Base-by-base conservation (phyloP, 1,140 invertebrate species). In the Hyposmocoma kahamanoa region DNA sequence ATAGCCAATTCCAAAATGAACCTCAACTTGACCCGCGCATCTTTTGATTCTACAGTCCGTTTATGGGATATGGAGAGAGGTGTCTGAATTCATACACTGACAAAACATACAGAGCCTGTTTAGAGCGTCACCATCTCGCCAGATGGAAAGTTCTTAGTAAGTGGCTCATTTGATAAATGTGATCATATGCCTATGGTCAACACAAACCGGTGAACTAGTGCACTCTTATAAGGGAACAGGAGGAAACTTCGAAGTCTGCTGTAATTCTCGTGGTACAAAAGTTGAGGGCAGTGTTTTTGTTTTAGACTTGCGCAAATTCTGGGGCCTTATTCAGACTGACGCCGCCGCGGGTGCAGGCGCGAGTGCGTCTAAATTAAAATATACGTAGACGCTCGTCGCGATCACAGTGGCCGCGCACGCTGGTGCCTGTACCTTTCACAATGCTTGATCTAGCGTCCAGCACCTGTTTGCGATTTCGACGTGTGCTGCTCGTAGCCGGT, bases 101-200 rank as follows among this genome's bases (percentile, higher is more conserved):
- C 97, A 0, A 98, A 97, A 78, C 98, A 99, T 70, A 97, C 96
- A 5, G 98, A 99, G 78, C 98, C 98, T 13, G 98, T 99, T 3
- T 96, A 96, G 79, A 95, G 94, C 65, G 95, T 96, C 24, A 94
- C 94, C 32, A 96, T 96, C 78, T 95, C 94, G 70, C 98, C 98
- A 0, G 97, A 99, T 88, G 98, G 97, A 1, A 97, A 97, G 83
- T 97, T 96, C 72, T 89, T 99, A 38, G 98, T 98, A 3, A 98
- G 97, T 67, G 98, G 98, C 17, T 99, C 97, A 69, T 99, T 99
- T 84, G 98, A 99, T 76, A 98, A 99, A 87, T 99, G 96, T 90
- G 97, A 99, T 53, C 97, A 99, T 77, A 99, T 99, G n/a, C n/a
- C n/a, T 99, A 70, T 99, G 98, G 98, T 98, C 97, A 44, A 98